Evolutionary conservation across 1,140 invertebrate species (phyloP), one percentile per base, ranked within the genome.

Genomic region (Aphelinus certus): DNA sequence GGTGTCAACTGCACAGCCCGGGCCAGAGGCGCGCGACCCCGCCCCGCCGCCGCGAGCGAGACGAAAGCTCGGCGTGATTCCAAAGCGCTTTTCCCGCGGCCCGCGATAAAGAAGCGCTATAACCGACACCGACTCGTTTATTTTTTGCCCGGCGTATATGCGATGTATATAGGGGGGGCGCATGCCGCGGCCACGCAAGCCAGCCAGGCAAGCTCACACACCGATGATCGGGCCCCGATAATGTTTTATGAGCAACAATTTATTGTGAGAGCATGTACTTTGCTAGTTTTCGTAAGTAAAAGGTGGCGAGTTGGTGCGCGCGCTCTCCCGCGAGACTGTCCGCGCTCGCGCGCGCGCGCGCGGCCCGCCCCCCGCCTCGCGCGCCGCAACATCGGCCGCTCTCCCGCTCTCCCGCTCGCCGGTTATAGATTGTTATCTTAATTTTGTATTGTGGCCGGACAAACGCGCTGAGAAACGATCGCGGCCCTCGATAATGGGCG

Each of bases 201-300:
- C 4, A 53, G 51, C 4, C 4, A 53, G 9, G 51, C 51, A 53
- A 53, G 26, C 26, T 26, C 26, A 26, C 51, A 53, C 51, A 53
- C 51, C 48, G 26, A 47, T n/a, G 46, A 65, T 75, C 60, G 49
- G n/a, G 5, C 1, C n/a, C 47, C 73, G 67, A 75, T 75, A 71
- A 70, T 75, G 66, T 70, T 70, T 75, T 75, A 70, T 70, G 73
- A 75, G 61, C 55, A 48, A 65, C 60, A 65, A 70, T 75, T 70
- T 65, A 75, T 75, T 65, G 55, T 45, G 61, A 60, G 66, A 66
- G 66, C 61, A 60, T 75, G 60, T 65, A 75, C 60, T 75, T 70
- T 70, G 48, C 61, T 75, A 75, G 73, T 75, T 75, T 75, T 70
- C 61, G 26, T 75, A 71, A 75, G 73, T 70, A 70, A 75, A 75